Percentiles rank a stretch among this genome's conserved stretches.
These are phyloP conservation scores for Myrmecobius fasciatus DNA, from an alignment of 2,113 vertebrate genomes.

Conservation along the genomic window DNA sequence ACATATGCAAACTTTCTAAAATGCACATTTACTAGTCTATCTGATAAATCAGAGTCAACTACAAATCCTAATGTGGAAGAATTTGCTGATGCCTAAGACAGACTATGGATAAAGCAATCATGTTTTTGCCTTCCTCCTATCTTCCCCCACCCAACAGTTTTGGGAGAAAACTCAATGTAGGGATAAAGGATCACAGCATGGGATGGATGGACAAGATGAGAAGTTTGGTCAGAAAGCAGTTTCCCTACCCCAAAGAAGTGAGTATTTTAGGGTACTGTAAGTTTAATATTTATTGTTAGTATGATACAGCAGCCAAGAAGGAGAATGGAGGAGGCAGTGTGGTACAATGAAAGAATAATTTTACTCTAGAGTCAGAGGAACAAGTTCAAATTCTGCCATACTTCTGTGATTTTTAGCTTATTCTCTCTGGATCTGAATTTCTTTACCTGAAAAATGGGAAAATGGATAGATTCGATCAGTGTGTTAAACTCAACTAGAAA, in stretches of 20 bases:
- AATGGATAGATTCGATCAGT: not conserved
- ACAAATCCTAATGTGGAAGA: not conserved
- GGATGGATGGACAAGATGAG: not conserved
- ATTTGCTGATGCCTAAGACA: not conserved
- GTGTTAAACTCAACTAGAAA: not conserved
- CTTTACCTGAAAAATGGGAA: not conserved
- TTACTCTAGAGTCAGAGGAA: not conserved
- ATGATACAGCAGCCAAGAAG: not conserved
- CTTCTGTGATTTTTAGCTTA: not conserved
- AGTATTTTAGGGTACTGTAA: not conserved
- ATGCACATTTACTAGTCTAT: not conserved
- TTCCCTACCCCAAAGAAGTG: no score
- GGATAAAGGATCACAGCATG: not conserved
- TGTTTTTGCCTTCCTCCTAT: not conserved
- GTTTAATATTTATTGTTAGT: not conserved
- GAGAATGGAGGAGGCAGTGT: not conserved
- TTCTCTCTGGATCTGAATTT: not conserved
- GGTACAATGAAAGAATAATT: not conserved
- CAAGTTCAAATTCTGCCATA: not conserved
- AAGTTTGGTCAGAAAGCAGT: not conserved
- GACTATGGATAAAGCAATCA: not conserved
- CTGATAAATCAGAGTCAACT: not conserved
- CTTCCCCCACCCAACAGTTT: not conserved
- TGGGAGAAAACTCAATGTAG: not conserved
- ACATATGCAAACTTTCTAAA: not conserved